Evolutionary conservation across 92 coral and sea anemone species (phyloP).

Genomic region (Epizoanthus illoricatus): DNA sequence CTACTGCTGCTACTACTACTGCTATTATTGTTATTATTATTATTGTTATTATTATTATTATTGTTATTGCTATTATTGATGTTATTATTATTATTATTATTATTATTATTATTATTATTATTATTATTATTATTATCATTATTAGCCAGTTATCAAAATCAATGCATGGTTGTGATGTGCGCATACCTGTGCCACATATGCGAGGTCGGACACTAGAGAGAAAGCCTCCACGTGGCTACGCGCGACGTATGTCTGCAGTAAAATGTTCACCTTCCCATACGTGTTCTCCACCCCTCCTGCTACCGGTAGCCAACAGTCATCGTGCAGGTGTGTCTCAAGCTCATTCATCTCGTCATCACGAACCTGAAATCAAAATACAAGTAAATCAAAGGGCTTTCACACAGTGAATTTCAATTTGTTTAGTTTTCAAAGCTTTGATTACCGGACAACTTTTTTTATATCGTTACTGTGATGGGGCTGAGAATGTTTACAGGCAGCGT

Average conservation of each 20-base stretch:
- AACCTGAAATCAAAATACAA: conserved; percentile 56
- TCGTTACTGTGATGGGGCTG: no score
- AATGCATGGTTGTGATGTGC: not conserved
- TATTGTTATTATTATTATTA: not conserved
- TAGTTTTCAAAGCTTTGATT: no score
- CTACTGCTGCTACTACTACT: not conserved
- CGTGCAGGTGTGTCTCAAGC: conserved; percentile 70
- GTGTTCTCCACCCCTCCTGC: conserved; percentile 93
- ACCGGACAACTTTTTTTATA: no score
- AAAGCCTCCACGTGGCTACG: conserved; percentile 86
- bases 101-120: not conserved
- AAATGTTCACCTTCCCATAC: conserved; percentile 90
- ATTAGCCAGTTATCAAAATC: not conserved
- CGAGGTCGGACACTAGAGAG: conserved; percentile 96
- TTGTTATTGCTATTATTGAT: not conserved
- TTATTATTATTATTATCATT: not conserved
- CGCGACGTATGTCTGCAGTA: conserved; percentile 89
- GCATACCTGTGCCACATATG: conserved; percentile 92
- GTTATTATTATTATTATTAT: no score
- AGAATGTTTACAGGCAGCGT: no score
- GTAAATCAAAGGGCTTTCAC: no score
- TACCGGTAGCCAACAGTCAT: conserved; percentile 70
- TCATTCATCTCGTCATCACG: conserved; percentile 93
- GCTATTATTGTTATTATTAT: not conserved
- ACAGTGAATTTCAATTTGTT: no score